These are phyloP conservation scores for Sepioteuthis lessoniana DNA, from an alignment of 2,888 invertebrate genomes.

Conservation along the genomic window DNA sequence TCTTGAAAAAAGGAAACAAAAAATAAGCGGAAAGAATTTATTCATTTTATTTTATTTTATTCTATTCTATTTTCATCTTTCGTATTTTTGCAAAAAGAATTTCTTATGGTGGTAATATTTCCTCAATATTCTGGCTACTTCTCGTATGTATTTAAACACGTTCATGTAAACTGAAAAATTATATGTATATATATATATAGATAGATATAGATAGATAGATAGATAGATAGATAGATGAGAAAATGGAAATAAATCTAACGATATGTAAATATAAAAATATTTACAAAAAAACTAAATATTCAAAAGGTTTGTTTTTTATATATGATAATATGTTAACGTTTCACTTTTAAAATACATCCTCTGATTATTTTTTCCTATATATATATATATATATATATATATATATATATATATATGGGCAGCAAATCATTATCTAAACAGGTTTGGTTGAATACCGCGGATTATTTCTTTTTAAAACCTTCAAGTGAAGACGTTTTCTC, in stretches of 20 bases:
- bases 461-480: too few species aligned
- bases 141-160: not conserved
- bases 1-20: too few species aligned
- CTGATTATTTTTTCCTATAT: too few species aligned
- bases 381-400: not conserved
- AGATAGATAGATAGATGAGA: not conserved
- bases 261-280: not conserved
- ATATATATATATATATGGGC: too few species aligned
- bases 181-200: not conserved
- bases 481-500: too few species aligned
- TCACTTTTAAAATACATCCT: too few species aligned
- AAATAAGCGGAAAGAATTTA: not conserved
- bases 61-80: not conserved
- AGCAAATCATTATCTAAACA: too few species aligned
- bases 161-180: not conserved
- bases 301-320: too few species aligned
- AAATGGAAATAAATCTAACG: not conserved
- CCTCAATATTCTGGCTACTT: not conserved
- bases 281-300: too few species aligned
- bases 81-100: not conserved
- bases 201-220: not conserved
- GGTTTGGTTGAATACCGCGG: too few species aligned
- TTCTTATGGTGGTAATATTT: not conserved
- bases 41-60: not conserved
- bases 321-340: too few species aligned